Base-by-base conservation (phyloP, 2,888 invertebrate species). In the Drosophila mettleri region DNA sequence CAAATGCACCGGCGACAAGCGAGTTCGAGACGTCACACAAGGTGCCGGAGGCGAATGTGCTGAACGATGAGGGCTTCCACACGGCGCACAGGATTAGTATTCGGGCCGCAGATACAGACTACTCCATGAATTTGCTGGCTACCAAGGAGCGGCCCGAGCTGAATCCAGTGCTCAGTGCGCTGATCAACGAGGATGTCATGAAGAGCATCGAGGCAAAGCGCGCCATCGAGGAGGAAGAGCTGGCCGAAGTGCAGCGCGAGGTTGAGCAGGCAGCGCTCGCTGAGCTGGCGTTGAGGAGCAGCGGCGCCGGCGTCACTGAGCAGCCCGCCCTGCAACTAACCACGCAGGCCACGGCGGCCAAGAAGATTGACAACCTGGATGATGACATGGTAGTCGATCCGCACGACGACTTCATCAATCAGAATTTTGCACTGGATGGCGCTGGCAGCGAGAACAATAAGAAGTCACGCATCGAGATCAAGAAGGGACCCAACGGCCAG, bases 401-500 rank as follows among this genome's bases (percentile, higher is more conserved):
- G 0, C 87, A 82, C 20, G 77, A 86, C 1, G 92, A 90, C 1
- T 90, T 93, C n/a, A 86, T 92, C 18, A 92, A 93, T 66, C 94
- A 94, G 41, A 93, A 93, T 52, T 91, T 93, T n/a, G 93, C 93
- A 54, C 90, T 95, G 22, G 94, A 94, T 69, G 94, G 94, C 1
- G 95, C 95, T 39, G 95, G 95, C 0, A 94, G 95, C 18, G 95
- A 95, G 89, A 95, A 95, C 81, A 94, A 94, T 73, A 94, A 94
- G 69, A 94, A 95, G 76, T 96, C 96, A 0, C 93, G 95, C 67
- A 95, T 96, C 79, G 95, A 97, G 93, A 95, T 97, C 33, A 97
- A 97, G 88, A 97, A 97, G 89, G 97, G 96, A 14, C 96, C 97
- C 1, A 97, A 97, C 87, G 97, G 97, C 2, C 96, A 97, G 91